Evolutionary conservation across 2,113 vertebrate species (phyloP), one percentile per base, ranked within the genome.

Genomic region (Indri indri): DNA sequence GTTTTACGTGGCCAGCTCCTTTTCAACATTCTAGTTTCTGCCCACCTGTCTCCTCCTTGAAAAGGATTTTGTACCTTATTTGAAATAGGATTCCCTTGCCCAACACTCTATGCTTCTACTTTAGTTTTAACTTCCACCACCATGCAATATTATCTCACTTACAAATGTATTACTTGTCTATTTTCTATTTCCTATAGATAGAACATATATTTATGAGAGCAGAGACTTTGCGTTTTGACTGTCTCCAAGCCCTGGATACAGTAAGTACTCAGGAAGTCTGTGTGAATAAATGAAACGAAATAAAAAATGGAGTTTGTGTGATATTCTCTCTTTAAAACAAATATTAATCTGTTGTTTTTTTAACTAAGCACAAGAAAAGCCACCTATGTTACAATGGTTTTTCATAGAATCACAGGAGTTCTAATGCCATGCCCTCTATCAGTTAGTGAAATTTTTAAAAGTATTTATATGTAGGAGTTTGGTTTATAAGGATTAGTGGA

Each of bases 321-420:
- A 70, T 77, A 83, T 42, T 63, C 14, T 25, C 54, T 80, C 42
- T 93, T 96, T 95, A 80, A 92, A 80, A 95, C 4, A 57, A 95
- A 95, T 91, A 89, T 52, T 50, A 37, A 4, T 23, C 14, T 76
- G 16, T 40, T 65, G 70, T 45, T 73, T 91, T 47, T 79, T 91
- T 74, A 90, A 47, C 12, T 5, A 59, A 18, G 17, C 18, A 91
- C 16, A 93, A 68, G 59, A 92, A 74, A 96, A 89, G 1, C 23
- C 37, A 37, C 34, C 34, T 32, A 65, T 80, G 27, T 81, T 52
- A 81, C 25, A 82, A 87, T 65, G 45, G 13, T 74, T 82, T 91
- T 54, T 90, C 8, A 84, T 45, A 73, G 42, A 96, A 70, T 40
- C 7, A 4, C 27, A 42, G 18, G 37, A 50, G 6, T 71, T 93